Evolutionary conservation across 2,888 invertebrate species (phyloP).

Genomic region (Itoplectis maculator): DNA sequence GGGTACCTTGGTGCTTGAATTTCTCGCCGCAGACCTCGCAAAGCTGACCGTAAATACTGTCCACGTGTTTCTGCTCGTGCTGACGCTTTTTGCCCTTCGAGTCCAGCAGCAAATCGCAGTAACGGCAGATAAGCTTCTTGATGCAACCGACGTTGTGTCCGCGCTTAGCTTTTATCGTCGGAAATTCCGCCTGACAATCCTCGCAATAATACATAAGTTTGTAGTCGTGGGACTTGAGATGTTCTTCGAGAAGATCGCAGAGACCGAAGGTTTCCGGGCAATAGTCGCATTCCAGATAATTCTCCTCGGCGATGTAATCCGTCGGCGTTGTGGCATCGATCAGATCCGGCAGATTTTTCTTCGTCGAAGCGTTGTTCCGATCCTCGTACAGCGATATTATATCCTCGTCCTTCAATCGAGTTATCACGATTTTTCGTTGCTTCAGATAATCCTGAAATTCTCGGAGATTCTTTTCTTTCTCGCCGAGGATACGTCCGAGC

Average conservation of each 20-base stretch:
- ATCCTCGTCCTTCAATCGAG: constrained; percentile 80
- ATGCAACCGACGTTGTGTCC: constrained; percentile 79
- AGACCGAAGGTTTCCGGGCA: constrained; percentile 78
- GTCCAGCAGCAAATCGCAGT: constrained; percentile 79
- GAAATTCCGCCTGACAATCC: constrained; percentile 81
- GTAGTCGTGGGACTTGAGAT: constrained; percentile 80
- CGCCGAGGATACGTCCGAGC: constrained; percentile 77
- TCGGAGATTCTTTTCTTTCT: constrained; percentile 75
- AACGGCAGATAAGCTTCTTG: constrained; percentile 80
- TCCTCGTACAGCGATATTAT: constrained; percentile 80
- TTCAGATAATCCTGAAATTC: constrained; percentile 82
- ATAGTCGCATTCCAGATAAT: constrained; percentile 81
- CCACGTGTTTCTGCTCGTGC: constrained; percentile 83
- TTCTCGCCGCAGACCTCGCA: constrained; percentile 83
- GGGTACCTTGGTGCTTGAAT: constrained; percentile 82
- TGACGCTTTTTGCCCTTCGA: constrained; percentile 83
- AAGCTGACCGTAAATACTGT: constrained; percentile 80
- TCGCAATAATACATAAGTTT: constrained; percentile 81
- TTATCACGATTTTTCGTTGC: constrained; percentile 80
- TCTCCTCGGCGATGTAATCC: constrained; percentile 72
- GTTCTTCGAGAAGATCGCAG: constrained; percentile 79
- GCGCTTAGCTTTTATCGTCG: constrained; percentile 80
- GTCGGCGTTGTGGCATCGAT: constrained; percentile 72
- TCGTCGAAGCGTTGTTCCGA: constrained; percentile 73
- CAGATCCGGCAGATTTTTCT: constrained; percentile 73